Evolutionary conservation across 1,140 invertebrate genomes (phyloP), one percentile per base, ranked within the genome.

Genomic region (Lepidurus packardi): DNA sequence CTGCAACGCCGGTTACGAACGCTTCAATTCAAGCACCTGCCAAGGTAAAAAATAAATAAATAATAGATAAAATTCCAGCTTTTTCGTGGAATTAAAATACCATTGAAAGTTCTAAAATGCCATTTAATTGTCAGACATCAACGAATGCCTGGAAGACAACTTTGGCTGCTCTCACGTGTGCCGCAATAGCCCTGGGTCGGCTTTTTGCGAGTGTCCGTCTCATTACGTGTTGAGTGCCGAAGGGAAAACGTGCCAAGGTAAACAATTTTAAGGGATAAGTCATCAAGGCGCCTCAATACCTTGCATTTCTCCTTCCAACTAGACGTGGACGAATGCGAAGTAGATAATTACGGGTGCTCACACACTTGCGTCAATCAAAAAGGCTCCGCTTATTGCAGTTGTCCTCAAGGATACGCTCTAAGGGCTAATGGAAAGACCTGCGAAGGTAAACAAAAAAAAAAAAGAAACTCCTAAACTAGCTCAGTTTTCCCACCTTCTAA

Each of bases 141-240:
- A 93, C 82, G 92, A 93, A 83, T 93, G 92, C 83, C 82, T 83
- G 2, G 84, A 86, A 9, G 76, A 81, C 42, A 79, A 81, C 80
- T 74, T 75, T 0, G 84, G 84, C 1, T 89, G 88, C 80, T 85
- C 87, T 73, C 83, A 87, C 8, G 7, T 81, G 7, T 86, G 85
- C 77, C 75, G 82, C 24, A 82, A 80, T 45, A 83, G 81, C 43
- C 80, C 81, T 21, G 82, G 44, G 43, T 80, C 80, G 7, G 78
- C 77, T 16, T 78, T 79, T 75, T 83, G 82, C 77, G 85, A 85
- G 47, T 83, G 82, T 76, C 81, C 81, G 8, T 53, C 42, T 73
- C 85, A 85, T 9, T 85, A 85, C 77, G 82, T 78, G 76, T 82
- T 86, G 79, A 85, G 81, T 82, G 83, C 83, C 9, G 84, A 86